These are phyloP conservation scores for Loxodonta africana DNA, from an alignment of 2,113 vertebrate species.

Conservation along the genomic window DNA sequence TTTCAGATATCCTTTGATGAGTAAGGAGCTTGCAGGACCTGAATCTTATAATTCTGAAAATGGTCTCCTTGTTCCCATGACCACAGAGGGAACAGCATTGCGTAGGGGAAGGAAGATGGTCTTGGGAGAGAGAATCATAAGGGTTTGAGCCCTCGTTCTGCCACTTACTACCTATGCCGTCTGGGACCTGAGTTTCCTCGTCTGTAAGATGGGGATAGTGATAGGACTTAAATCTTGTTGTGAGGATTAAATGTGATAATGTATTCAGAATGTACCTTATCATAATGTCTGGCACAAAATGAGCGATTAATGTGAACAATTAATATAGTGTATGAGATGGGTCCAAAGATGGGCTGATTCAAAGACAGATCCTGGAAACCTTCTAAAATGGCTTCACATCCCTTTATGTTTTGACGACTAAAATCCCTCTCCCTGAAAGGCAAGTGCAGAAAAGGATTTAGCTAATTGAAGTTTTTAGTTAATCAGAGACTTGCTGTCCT, in stretches of 20 bases:
- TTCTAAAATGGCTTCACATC: neutral
- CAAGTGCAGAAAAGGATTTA: neutral
- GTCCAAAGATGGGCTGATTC: neutral
- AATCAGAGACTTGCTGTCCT: neutral
- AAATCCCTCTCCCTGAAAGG: neutral
- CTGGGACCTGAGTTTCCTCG: neutral
- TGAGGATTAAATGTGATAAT: no score
- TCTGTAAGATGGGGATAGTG: no score
- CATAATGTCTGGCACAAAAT: neutral
- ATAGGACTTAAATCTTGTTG: no score
- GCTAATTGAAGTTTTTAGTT: neutral
- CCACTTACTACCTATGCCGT: neutral
- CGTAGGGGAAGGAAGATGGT: neutral
- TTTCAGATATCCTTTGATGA: neutral
- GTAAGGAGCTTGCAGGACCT: neutral
- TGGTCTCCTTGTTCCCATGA: neutral
- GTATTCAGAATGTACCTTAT: neutral
- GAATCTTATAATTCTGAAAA: neutral
- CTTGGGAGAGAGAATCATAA: neutral
- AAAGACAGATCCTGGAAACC: neutral
- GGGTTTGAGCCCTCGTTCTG: neutral
- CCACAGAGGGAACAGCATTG: neutral
- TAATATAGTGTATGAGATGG: neutral
- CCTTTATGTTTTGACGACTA: neutral
- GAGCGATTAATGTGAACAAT: neutral